Evolutionary conservation across 2,888 invertebrate genomes (phyloP), one percentile per base, ranked within the genome.

Genomic region (Dioctria rufipes): DNA sequence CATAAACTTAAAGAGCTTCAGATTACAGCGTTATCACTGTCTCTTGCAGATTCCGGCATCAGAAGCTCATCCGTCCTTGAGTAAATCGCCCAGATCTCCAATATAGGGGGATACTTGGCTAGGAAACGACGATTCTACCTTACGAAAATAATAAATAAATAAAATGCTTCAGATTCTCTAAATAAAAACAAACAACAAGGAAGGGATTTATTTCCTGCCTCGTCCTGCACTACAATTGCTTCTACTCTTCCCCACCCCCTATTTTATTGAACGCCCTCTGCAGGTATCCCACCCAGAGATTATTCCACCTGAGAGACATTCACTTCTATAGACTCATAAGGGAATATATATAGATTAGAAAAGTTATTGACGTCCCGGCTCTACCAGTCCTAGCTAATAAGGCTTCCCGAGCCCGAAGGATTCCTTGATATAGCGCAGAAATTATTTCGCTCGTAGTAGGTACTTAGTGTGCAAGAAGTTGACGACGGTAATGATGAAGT

Each of bases 11-110:
- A 69, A 69, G 51, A 39, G 51, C 39, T 69, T 54, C 37, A 51
- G 67, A 69, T 69, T 69, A 39, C 51, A 25, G 40, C 49, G 37
- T 49, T 69, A 69, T 69, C 51, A 69, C 51, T 11, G 5, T 11
- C 51, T 51, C 51, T 43, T 67, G 67, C 49, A 46, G 6, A 65
- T 25, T 46, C 46, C 49, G 37, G 67, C 9, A 46, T 46, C 43
- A 67, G 46, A 13, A 46, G 9, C 49, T 46, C 49, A 6, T 46
- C 49, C 9, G 9, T 46, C 49, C 49, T 46, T 46, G 49, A 46
- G 49, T 5, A 46, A 46, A 46, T 46, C 49, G 6, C 49, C 49
- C 49, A 46, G 49, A 46, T 6, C 5, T 46, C 5, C 5, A 6
- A 9, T 46, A 6, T 2, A 46, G 49, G 9, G 9, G 25, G 25